Conservation (phyloP, 2,797 vertebrate genomes). For the Pteronotus mesoamericanus region DNA sequence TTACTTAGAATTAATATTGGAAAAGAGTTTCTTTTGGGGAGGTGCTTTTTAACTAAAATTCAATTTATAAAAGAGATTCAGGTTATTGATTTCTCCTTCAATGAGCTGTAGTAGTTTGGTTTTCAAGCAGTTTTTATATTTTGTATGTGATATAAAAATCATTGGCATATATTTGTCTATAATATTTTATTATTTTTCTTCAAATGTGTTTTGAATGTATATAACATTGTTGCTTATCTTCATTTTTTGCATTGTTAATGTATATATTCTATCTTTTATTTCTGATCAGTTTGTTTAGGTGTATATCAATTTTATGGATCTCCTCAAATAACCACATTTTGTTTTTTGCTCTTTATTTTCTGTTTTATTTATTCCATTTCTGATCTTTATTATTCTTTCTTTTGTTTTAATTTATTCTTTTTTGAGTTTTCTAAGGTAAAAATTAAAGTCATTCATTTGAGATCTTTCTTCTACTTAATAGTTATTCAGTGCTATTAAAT, state of each 20-base stretch:
- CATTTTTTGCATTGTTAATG: neutral
- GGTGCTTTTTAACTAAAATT: neutral
- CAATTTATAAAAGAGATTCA: neutral
- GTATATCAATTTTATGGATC: neutral
- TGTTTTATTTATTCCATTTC: neutral
- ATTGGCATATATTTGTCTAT: neutral
- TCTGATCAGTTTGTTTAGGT: neutral
- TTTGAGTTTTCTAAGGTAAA: neutral
- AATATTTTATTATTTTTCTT: neutral
- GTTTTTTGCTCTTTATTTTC: neutral
- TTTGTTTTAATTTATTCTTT: neutral
- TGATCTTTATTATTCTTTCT: neutral
- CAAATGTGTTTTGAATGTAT: neutral
- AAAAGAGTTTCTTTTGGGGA: neutral
- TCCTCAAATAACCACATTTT: neutral
- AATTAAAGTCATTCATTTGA: neutral
- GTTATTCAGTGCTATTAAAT: neutral
- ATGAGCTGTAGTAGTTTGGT: neutral
- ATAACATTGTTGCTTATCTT: neutral
- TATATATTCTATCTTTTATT: neutral
- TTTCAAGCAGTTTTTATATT: neutral
- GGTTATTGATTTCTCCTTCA: neutral
- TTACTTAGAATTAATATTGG: neutral
- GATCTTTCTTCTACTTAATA: neutral
- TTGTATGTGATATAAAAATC: neutral